Base-by-base conservation (phyloP, 2,888 invertebrate genomes). In the Zelleria hepariella region DNA sequence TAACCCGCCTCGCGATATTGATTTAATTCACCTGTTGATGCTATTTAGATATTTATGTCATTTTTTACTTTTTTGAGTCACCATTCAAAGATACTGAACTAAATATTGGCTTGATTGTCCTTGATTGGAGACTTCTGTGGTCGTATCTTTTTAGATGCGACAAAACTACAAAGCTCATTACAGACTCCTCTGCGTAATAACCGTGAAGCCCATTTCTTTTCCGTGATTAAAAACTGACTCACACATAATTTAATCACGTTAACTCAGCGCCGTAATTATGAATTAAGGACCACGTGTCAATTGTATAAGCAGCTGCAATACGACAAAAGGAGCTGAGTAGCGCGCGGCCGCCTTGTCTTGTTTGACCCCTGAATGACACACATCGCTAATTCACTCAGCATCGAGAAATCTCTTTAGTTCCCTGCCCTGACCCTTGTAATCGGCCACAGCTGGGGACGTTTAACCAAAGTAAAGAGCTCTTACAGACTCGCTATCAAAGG, bases 351-450 rank as follows among this genome's bases (percentile, higher is more conserved):
- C 23, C 23, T 51, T 62, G 64, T 63, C 65, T 71, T 70, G 32
- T 42, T 75, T 76, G 78, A 74, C 68, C 69, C 65, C 67, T 68
- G 72, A 72, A 62, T 68, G 70, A 72, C 78, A 74, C 77, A 78
- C 74, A 76, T 71, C 65, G 73, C 74, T 86, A 81, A 84, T 83
- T 82, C 75, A 84, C 85, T 86, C 78, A 80, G 67, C 65, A 62
- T 62, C 65, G 63, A 67, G 68, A 72, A 74, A 75, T 74, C 74
- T 53, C 15, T 23, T 5, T n/a, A 24, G 53, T 15, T 25, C 25
- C n/a, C 51, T 21, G 21, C n/a, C 20, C n/a, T n/a, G n/a, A n/a
- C n/a, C n/a, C n/a, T n/a, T 42, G 32, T 42, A 42, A 42, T 42
- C 32, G 10, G 32, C 15, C 15, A 51, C 18, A 51, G 2, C 51